Conservation (phyloP, 2,797 vertebrate species). For the Garrulus glandarius region DNA sequence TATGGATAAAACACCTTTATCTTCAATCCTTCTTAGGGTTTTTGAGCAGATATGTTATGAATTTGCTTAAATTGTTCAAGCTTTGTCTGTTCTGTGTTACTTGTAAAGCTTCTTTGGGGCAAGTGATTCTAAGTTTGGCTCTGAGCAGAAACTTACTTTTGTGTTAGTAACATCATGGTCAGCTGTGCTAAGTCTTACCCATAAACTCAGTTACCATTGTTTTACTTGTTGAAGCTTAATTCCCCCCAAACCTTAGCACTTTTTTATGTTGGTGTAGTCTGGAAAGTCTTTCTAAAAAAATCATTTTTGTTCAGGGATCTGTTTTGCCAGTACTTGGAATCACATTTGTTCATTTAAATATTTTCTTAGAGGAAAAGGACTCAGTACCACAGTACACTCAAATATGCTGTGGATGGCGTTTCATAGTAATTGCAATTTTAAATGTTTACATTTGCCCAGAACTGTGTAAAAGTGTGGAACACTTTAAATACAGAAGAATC, state of each 20-base stretch:
- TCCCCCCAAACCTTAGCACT: neutral
- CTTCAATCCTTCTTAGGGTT: neutral
- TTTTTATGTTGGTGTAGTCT: neutral
- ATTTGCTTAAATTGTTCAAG: neutral
- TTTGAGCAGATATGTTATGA: neutral
- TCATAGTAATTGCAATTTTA: neutral
- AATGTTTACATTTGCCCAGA: neutral
- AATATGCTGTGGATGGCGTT: neutral
- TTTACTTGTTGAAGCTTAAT: neutral
- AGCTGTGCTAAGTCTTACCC: neutral
- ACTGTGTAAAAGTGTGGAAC: neutral
- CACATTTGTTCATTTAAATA: neutral
- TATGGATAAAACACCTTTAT: constrained; percentile 48
- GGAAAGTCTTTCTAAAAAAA: neutral
- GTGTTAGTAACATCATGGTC: neutral
- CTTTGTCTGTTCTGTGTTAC: neutral
- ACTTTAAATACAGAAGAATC: neutral
- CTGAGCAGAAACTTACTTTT: neutral
- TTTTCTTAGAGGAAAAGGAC: neutral
- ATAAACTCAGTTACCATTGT: neutral
- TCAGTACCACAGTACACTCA: neutral
- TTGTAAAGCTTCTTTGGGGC: neutral
- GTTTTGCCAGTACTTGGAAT: neutral
- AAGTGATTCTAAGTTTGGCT: neutral
- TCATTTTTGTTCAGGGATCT: neutral